phyloP scores from a whole-genome alignment of 92 coral and sea anemone species.

The Pocillopora meandrina region DNA sequence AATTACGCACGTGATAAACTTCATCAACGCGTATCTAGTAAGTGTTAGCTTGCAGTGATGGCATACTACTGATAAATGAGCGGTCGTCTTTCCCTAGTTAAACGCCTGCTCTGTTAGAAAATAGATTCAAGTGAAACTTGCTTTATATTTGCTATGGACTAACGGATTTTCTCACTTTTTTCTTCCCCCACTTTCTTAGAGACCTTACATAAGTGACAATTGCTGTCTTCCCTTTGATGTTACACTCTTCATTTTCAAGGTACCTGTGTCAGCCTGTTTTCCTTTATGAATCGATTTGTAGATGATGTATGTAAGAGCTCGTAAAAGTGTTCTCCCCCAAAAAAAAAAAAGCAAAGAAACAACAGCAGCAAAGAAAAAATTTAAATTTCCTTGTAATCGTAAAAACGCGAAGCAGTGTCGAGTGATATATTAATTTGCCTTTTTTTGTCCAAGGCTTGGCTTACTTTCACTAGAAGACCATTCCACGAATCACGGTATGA shows the following conservation, averaged over 20 bases:
- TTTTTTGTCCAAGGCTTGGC: constrained; percentile 14
- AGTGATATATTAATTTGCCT: neutral
- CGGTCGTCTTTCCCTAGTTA: no score
- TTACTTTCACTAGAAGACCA: constrained; percentile 1
- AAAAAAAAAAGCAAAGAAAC: no score
- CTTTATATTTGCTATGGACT: no score
- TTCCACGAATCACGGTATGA: constrained; percentile 17
- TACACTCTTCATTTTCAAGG: constrained; percentile 47
- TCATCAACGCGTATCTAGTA: constrained; percentile 51
- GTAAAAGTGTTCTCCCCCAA: no score
- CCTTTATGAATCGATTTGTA: no score
- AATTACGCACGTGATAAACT: constrained; percentile 26
- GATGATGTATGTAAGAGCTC: no score
- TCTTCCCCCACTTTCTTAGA: constrained; percentile 14
- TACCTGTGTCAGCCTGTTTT: neutral
- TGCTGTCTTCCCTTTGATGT: constrained; percentile 55
- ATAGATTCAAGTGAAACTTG: no score
- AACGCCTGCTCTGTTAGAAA: no score
- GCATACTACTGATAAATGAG: no score
- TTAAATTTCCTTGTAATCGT: no score
- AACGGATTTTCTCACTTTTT: neutral
- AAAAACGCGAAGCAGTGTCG: no score
- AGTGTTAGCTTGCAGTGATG: constrained; percentile 1
- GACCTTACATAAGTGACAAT: constrained; percentile 31
- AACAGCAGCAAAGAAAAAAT: no score